Base-by-base conservation (phyloP, 2,888 invertebrate species). In the Diaprepes abbreviatus region DNA sequence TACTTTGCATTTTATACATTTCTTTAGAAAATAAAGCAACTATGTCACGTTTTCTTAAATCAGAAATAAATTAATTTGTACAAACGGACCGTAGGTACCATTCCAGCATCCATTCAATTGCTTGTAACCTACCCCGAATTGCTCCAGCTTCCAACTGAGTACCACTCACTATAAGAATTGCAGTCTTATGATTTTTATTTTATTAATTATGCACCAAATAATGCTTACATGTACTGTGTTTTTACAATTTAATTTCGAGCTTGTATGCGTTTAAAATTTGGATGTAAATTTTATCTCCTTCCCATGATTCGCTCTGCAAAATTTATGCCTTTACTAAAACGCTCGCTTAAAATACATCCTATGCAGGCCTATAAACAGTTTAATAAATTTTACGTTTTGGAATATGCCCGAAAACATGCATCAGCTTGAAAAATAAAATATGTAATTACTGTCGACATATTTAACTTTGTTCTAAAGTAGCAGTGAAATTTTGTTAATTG, bases 391-490 rank as follows among this genome's bases (percentile, higher is more conserved):
- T 16, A n/a, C 24, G 31, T 43, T 33, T 14, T 45, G 14, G 14
- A 4, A 43, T 45, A 31, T 60, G 40, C 48, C 43, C 10, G 16
- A 24, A 17, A 31, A 31, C 60, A 60, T 48, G 14, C 14, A 48
- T 60, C 55, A 60, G 33, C 43, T 48, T 45, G 36, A 59, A 59
- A 67, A 67, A 60, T 60, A 67, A 62, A 68, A 60, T 62, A 62
- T 68, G 55, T 54, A 68, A 60, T 68, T 68, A 62, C 62, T 55
- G 68, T 55, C 48, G 62, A 55, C 68, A 45, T 68, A 62, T 55
- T 62, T 52, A 68, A 40, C 62, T 59, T 68, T 43, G 33, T 19
- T 31, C 33, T 63, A 52, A 68, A 68, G 63, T 52, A 55, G 60
- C 62, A 38, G 17, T 55, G 28, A 33, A 58, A 35, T 48, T 52